Conservation (phyloP, 2,797 vertebrate genomes). For the Eidolon dupreanum region DNA sequence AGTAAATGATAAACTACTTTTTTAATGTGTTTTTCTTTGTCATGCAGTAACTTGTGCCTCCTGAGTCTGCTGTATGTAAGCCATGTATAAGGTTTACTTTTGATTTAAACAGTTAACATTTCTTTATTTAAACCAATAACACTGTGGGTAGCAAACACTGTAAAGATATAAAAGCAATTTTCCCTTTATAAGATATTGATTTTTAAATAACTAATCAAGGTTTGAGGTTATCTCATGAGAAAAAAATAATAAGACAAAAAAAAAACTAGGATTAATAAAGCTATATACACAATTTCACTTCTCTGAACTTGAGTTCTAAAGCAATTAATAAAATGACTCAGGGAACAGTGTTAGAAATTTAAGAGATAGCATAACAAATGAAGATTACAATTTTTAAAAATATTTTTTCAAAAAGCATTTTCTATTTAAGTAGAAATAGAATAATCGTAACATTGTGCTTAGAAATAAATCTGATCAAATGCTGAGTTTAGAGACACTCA, state of each 20-base stretch:
- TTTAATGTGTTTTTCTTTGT: conserved; percentile 64
- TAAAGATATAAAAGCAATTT: conserved; percentile 80
- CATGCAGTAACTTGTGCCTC: background rate
- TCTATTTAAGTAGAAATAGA: conserved; percentile 3
- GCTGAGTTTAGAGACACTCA: background rate
- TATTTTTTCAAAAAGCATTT: background rate
- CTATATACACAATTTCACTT: conserved; percentile 30
- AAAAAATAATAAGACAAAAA: conserved; percentile 1
- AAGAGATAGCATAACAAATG: background rate
- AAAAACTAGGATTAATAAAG: conserved; percentile 68
- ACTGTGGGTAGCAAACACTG: background rate
- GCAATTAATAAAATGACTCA: conserved; percentile 43
- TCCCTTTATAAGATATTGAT: conserved; percentile 75
- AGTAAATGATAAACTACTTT: conserved; percentile 60
- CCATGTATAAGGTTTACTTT: conserved; percentile 61
- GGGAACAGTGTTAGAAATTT: background rate
- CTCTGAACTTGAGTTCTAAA: conserved; percentile 50
- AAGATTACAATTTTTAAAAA: background rate
- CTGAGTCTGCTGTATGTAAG: conserved; percentile 61
- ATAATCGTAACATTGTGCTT: background rate
- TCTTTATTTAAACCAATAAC: conserved; percentile 79
- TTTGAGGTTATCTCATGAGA: conserved; percentile 55
- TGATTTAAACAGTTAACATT: conserved; percentile 76
- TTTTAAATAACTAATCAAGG: conserved; percentile 81
- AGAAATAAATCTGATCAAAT: background rate